Evolutionary conservation across 2,888 invertebrate species (phyloP), one percentile per base, ranked within the genome.

Genomic region (Drosophila borealis): DNA sequence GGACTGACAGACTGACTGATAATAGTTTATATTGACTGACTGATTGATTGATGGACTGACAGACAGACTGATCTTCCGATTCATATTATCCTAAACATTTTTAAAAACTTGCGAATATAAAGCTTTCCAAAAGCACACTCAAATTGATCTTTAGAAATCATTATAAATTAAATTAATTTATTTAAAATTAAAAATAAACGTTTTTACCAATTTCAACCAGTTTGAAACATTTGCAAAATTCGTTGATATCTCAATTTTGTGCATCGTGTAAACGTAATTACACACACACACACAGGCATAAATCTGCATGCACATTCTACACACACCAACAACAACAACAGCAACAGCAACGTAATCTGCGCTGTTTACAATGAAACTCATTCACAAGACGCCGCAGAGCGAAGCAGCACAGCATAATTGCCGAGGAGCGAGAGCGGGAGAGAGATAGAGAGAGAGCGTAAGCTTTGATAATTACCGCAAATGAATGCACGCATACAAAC

Each of bases 401-500:
- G n/a, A n/a, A 42, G 48, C 44, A 51, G 46, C 36, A 33, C 61
- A 75, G 69, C 75, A 76, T 78, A 74, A 78, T 74, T 78, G 61
- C 57, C 54, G 57, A 69, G 56, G 67, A 56, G 48, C 37, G 14
- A 39, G 29, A 51, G 39, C 33, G 44, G 21, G 11, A 48, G 45
- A 42, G 45, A 5, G 45, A 29, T 29, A 49, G 67, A 44, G 37
- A 36, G 50, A 59, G 61, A 14, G 33, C 19, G 39, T 56, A 36
- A 56, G 57, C 55, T 62, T 72, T 76, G 73, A 74, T 79, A 79
- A 79, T 80, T 69, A 78, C 65, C 62, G 70, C 78, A 80, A 80
- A 80, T 67, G 67, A 73, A 71, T 66, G 63, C 65, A 72, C 34
- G 46, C 65, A 73, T 29, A 37, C 42, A 59, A 6, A 37, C 25